Evolutionary conservation across 2,113 vertebrate genomes (phyloP).

Genomic region (Dendrocopos noguchii): DNA sequence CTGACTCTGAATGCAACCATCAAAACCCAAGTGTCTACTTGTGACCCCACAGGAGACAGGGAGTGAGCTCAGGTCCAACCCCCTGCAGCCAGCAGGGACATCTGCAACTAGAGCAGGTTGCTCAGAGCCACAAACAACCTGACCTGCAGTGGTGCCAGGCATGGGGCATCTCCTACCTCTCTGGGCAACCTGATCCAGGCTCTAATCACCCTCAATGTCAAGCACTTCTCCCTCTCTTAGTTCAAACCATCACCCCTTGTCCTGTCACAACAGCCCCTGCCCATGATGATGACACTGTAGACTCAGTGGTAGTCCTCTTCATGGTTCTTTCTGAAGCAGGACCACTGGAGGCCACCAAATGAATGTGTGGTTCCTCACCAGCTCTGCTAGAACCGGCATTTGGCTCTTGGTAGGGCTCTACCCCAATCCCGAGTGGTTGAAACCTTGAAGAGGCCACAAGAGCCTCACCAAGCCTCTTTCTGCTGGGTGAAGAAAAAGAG

Average conservation of each 20-base stretch:
- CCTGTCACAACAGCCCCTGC: no score
- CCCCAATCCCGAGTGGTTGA: background rate
- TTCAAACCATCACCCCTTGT: no score
- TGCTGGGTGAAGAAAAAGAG: fast-evolving
- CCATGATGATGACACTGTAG: no score
- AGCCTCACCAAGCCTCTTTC: background rate
- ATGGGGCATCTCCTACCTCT: no score
- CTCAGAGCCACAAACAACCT: no score
- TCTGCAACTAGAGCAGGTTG: no score
- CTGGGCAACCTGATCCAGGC: no score
- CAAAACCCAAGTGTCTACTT: fast-evolving
- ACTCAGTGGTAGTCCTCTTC: background rate
- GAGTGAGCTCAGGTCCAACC: background rate
- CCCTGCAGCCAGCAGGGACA: no score
- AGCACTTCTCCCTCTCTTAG: no score
- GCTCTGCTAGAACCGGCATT: background rate
- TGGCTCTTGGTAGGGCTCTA: background rate
- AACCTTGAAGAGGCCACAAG: background rate
- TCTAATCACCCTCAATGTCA: no score
- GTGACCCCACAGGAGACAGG: background rate
- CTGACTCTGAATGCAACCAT: background rate
- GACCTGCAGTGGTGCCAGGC: no score
- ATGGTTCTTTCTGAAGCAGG: background rate
- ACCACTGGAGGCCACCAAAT: background rate
- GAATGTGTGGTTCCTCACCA: background rate